Evolutionary conservation across 2,113 vertebrate species (phyloP).

Genomic region (Orthochromis malagaraziensis): DNA sequence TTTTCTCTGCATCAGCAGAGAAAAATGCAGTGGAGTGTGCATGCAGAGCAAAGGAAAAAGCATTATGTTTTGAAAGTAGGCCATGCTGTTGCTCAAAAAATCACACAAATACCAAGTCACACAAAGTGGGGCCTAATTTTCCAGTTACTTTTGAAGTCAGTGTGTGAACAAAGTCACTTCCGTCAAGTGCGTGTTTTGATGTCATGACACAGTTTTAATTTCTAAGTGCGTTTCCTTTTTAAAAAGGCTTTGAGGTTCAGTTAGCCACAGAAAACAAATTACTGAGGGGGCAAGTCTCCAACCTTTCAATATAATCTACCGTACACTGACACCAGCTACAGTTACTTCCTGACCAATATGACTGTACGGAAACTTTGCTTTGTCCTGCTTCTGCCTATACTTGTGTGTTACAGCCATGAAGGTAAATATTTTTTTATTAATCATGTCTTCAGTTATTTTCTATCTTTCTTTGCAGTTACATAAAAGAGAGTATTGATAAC

Average conservation of each 20-base stretch:
- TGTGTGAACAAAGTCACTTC: not conserved
- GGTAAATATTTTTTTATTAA: not conserved
- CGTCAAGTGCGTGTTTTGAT: not conserved
- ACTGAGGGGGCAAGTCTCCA: not conserved
- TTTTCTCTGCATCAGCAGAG: not conserved
- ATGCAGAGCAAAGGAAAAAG: not conserved
- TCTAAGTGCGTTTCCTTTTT: not conserved
- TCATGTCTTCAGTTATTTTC: not conserved
- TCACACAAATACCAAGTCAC: not conserved
- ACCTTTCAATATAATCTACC: not conserved
- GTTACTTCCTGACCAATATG: not conserved
- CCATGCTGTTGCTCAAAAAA: not conserved
- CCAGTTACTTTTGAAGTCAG: not conserved
- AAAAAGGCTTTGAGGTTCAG: not conserved
- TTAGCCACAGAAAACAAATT: not conserved
- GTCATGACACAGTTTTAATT: not conserved
- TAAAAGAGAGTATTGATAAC: not conserved
- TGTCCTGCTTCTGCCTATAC: not conserved
- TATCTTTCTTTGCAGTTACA: not conserved
- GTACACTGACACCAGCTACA: not conserved
- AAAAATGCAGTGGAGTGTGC: not conserved
- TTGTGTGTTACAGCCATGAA: not conserved
- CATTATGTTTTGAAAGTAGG: not conserved
- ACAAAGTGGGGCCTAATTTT: not conserved
- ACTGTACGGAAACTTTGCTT: not conserved